Conservation (phyloP, 2,113 vertebrate species). For the Bubalus kerabau region DNA sequence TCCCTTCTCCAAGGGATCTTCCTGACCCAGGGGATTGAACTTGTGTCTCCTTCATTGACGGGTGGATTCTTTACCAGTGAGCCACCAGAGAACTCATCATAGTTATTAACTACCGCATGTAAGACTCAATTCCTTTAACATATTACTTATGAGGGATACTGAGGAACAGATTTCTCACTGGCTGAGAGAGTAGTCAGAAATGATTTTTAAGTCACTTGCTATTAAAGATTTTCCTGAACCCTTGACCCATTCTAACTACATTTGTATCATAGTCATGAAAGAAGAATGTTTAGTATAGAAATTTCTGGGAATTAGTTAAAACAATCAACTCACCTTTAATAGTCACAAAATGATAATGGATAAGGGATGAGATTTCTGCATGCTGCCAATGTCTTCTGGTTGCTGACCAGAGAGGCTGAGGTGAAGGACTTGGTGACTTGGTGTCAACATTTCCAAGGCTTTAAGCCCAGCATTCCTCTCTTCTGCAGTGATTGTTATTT, state of each 20-base stretch:
- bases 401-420: background rate
- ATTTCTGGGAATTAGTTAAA: background rate
- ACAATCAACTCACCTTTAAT: background rate
- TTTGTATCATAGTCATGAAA: background rate
- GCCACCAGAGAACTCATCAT: background rate
- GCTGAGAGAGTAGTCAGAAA: background rate
- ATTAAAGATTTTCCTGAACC: background rate
- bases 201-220: background rate
- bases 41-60: background rate
- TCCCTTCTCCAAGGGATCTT: background rate
- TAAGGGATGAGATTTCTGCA: background rate
- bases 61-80: background rate
- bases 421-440: background rate
- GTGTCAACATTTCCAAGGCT: background rate
- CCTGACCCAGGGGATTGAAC: background rate
- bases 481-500: conserved; percentile 15
- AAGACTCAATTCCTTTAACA: background rate
- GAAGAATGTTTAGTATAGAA: background rate
- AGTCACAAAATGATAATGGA: background rate
- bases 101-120: background rate
- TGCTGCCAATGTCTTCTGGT: background rate
- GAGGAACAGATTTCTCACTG: background rate
- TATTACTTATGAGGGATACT: background rate
- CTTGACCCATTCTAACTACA: background rate
- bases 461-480: background rate